phyloP scores from a whole-genome alignment of 2,888 invertebrate species.

The Scaptomyza parva region DNA sequence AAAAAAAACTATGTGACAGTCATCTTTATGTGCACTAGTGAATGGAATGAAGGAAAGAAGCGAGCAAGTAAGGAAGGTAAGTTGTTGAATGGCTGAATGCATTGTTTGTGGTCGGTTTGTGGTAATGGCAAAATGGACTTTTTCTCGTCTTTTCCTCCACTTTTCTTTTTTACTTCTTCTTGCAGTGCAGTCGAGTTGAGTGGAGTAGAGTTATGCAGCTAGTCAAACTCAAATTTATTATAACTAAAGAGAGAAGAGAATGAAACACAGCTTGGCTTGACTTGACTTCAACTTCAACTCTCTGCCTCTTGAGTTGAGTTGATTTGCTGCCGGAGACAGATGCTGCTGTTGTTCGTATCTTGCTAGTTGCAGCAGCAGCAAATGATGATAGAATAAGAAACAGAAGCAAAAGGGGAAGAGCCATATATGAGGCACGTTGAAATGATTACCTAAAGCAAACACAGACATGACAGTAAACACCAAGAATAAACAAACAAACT shows the following conservation, averaged over 20 bases:
- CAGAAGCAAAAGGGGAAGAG: not conserved
- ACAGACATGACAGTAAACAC: slow-evolving; percentile 74
- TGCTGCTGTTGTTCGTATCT: slow-evolving; percentile 10
- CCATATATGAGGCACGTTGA: slow-evolving; percentile 63
- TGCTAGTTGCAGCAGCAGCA: slow-evolving; percentile 9
- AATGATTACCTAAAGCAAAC: slow-evolving; percentile 80
- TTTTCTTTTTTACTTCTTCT: not conserved
- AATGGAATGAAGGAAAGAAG: not conserved
- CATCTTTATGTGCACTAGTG: slow-evolving; percentile 3
- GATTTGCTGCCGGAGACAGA: slow-evolving; percentile 39
- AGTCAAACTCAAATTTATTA: slow-evolving; percentile 59
- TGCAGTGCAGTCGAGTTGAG: not conserved
- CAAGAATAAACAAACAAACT: slow-evolving; percentile 43
- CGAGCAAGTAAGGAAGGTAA: not conserved
- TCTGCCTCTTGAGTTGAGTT: slow-evolving; percentile 25
- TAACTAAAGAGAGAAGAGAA: slow-evolving; percentile 21
- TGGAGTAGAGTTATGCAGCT: slow-evolving; percentile 2
- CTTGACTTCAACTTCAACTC: slow-evolving; percentile 67
- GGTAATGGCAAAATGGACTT: not conserved
- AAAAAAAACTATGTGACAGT: slow-evolving; percentile 5
- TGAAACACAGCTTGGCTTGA: slow-evolving; percentile 53
- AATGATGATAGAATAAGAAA: not conserved
- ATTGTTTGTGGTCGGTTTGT: slow-evolving; percentile 20
- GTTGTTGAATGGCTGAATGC: slow-evolving; percentile 1
- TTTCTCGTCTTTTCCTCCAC: not conserved